These are phyloP conservation scores for Leptobrachium leishanense DNA, from an alignment of 2,113 vertebrate species.

Conservation along the genomic window DNA sequence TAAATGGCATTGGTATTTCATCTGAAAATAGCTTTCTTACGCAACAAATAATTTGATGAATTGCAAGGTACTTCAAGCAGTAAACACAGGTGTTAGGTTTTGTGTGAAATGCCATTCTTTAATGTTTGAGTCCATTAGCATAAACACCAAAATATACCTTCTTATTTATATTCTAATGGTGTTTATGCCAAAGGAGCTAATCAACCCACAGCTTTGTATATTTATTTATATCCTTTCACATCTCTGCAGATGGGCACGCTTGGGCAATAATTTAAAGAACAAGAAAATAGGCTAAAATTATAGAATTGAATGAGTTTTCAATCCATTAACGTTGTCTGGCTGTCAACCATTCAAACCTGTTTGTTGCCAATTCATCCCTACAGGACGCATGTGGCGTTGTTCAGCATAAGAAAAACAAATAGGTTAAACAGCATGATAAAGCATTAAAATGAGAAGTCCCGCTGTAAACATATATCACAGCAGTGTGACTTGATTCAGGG, in stretches of 20 bases:
- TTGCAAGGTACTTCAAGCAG: not conserved
- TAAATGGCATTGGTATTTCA: no score
- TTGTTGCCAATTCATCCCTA: constrained; percentile 11
- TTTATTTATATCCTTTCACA: not conserved
- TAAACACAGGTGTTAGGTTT: not conserved
- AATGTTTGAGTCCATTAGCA: not conserved
- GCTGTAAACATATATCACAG: constrained; percentile 37
- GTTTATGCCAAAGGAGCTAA: not conserved
- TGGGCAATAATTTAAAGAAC: not conserved
- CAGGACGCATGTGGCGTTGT: constrained; percentile 22
- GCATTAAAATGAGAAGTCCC: constrained; percentile 27
- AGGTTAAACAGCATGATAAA: constrained; percentile 33
- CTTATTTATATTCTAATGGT: not conserved
- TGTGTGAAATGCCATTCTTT: not conserved
- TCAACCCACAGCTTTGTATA: not conserved
- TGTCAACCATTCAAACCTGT: not conserved
- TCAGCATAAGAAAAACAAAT: constrained; percentile 5
- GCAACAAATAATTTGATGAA: not conserved
- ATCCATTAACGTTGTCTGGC: not conserved
- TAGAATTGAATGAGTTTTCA: not conserved
- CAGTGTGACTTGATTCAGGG: constrained; percentile 16
- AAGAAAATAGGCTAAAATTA: not conserved
- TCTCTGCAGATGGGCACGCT: not conserved
- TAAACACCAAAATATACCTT: constrained; percentile 4
- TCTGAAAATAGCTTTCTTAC: not conserved